Evolutionary conservation across 2,113 vertebrate species (phyloP), one percentile per base, ranked within the genome.

Genomic region (Stegastes partitus): DNA sequence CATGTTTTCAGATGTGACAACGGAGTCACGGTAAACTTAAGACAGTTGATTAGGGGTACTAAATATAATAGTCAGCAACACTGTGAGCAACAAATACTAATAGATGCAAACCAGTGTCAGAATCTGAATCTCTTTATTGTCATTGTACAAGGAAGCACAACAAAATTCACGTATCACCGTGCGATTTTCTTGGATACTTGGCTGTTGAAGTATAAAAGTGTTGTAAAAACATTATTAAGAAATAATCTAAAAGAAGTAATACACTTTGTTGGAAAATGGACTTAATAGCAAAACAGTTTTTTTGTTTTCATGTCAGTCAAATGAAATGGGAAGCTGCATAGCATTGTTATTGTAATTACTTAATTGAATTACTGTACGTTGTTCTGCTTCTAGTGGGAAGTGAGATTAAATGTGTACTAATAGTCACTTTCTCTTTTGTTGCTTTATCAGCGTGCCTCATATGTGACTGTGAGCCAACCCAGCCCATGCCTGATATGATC

Each of bases 381-480:
- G 23, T 9, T 61, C 23, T 74, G 37, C 16, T 34, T 47, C 51
- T 3, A 8, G 26, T 55, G 39, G 45, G 7, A 58, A 31, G 1
- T 37, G 28, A 22, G 2, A 31, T 7, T 7, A 56, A 19, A 3
- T 55, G 0, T 28, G 0, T 28, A 8, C 47, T 19, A 53, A 51
- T 45, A 11, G n/a, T 44, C 11, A 15, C 11, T 74, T 25, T 23
- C 2, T 23, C 16, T 19, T n/a, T 70, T 69, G 22, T 61, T 22
- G 3, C 37, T 82, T 49, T 68, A 86, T 67, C 82, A 99, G 98
- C 78, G 16, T 95, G 94, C 91, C 89, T 91, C 81, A 42, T 77
- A 61, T 97, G 96, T 82, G 94, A 94, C 19, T 97, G 96, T 89
- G 94, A 77, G 18, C 89, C 61, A 81, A 66, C 88, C 61, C 86